Evolutionary conservation across 1,140 invertebrate genomes (phyloP), one percentile per base, ranked within the genome.

Genomic region (Zaprionus camerounensis): DNA sequence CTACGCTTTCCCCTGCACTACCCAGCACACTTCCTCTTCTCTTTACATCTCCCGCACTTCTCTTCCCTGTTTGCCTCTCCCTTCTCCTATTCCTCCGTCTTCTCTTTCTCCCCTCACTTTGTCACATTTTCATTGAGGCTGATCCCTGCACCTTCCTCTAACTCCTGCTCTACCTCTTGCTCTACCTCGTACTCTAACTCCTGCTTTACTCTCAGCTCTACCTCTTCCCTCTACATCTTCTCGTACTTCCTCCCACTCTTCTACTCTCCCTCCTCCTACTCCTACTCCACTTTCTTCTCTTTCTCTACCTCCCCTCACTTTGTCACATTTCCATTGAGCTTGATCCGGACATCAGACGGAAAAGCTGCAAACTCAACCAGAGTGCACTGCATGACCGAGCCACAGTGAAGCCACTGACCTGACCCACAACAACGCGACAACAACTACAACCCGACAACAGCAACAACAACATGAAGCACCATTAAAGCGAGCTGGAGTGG

Each of bases 311-410:
- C 17, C 46, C 3, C 46, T 22, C 44, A 72, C 63, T 70, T 70
- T 70, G 68, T 70, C 58, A 71, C 68, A 41, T 49, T 85, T 63
- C 57, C 77, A 83, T 69, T 82, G 76, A 83, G 67, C 76, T 53
- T n/a, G 41, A 51, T 41, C 20, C 70, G 73, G 69, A 84, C 72
- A 78, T 66, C 68, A 80, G 65, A 77, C 49, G 70, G 64, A 73
- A 76, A 61, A 55, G 56, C 59, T 41, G 73, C 15, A 49, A 65
- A 65, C 51, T 46, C 41, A 22, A 61, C 41, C 72, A 55, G 34
- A 71, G 67, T 72, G 74, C 74, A 71, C 12, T 62, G 46, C 46
- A 53, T 68, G 65, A 51, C 61, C 73, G 46, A 62, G 71, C 55
- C 51, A 49, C 64, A 41, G 46, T 44, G 11, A 53, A 67, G 53